phyloP scores from a whole-genome alignment of 2,113 vertebrate genomes.

The Nibea coibor region DNA sequence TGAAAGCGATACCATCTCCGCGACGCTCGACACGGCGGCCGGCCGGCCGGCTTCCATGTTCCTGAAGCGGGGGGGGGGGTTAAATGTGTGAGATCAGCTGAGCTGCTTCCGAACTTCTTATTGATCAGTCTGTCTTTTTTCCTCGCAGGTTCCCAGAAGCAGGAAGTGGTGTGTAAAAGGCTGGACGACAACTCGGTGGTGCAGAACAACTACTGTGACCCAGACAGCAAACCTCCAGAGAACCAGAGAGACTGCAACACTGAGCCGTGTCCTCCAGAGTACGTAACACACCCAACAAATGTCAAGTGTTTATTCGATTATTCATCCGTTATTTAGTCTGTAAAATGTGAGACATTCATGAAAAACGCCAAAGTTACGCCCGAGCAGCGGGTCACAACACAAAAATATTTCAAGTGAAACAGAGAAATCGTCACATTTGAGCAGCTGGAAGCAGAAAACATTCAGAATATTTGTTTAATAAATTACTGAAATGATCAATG shows the following conservation, averaged over 20 bases:
- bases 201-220: slow-evolving; percentile 97
- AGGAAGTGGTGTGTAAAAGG: slow-evolving; percentile 95
- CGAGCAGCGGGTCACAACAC: not conserved
- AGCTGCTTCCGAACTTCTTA: not conserved
- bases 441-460: not conserved
- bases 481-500: not conserved
- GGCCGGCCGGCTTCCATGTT: slow-evolving; percentile 31
- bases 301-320: not conserved
- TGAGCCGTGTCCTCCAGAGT: slow-evolving; percentile 99
- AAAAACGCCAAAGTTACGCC: not conserved
- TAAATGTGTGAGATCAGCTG: slow-evolving; percentile 53
- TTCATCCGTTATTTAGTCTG: not conserved
- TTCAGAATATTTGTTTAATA: not conserved
- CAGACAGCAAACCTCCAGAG: slow-evolving; percentile 94
- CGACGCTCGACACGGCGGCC: slow-evolving; percentile 43
- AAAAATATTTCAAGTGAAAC: not conserved
- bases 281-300: slow-evolving; percentile 76
- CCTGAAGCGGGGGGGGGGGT: not conserved
- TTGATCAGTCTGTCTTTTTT: slow-evolving; percentile 30
- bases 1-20: slow-evolving; percentile 69
- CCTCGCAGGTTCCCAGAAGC: slow-evolving; percentile 90
- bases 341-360: not conserved
- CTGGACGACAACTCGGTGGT: slow-evolving; percentile 95
- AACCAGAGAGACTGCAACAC: slow-evolving; percentile 95
- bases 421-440: not conserved